Conservation (phyloP, 2,888 invertebrate species). For the Vesta saturnalis region DNA sequence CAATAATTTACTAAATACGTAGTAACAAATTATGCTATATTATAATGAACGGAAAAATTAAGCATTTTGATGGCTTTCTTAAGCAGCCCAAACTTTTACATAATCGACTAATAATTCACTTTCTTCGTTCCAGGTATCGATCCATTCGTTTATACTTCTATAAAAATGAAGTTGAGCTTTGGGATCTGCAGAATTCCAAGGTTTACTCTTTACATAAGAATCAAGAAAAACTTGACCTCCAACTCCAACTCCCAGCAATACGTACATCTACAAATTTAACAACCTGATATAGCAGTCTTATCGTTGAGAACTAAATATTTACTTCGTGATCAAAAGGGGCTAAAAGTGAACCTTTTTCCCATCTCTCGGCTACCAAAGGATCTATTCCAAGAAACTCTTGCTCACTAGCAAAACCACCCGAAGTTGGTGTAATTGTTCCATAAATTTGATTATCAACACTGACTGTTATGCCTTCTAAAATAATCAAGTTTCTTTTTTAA, state of each 20-base stretch:
- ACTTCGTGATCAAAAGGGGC: slow-evolving; percentile 83
- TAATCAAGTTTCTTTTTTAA: no score
- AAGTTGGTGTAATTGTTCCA: slow-evolving; percentile 60
- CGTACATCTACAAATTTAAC: slow-evolving; percentile 74
- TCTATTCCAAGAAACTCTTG: slow-evolving; percentile 47
- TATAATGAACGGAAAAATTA: neutral
- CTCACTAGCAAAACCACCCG: slow-evolving; percentile 55
- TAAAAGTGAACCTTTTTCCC: slow-evolving; percentile 68
- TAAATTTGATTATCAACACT: slow-evolving; percentile 65
- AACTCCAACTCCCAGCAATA: slow-evolving; percentile 80
- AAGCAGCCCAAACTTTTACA: slow-evolving; percentile 71
- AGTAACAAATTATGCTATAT: no score
- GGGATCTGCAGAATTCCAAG: slow-evolving; percentile 77
- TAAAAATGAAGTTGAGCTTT: slow-evolving; percentile 77
- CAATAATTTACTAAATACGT: no score
- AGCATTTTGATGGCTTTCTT: slow-evolving; percentile 39
- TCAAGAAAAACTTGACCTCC: slow-evolving; percentile 82
- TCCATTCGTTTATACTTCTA: slow-evolving; percentile 68
- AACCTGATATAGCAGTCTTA: slow-evolving; percentile 43
- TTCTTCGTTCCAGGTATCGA: slow-evolving; percentile 72
- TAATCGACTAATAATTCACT: slow-evolving; percentile 72
- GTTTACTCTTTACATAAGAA: slow-evolving; percentile 65
- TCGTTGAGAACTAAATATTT: slow-evolving; percentile 69
- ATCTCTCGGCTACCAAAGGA: slow-evolving; percentile 63
- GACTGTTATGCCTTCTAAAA: slow-evolving; percentile 65